Percentiles rank a stretch among this genome's conserved stretches.
Conservation (phyloP, 2,797 vertebrate genomes). For the Characodon lateralis region DNA sequence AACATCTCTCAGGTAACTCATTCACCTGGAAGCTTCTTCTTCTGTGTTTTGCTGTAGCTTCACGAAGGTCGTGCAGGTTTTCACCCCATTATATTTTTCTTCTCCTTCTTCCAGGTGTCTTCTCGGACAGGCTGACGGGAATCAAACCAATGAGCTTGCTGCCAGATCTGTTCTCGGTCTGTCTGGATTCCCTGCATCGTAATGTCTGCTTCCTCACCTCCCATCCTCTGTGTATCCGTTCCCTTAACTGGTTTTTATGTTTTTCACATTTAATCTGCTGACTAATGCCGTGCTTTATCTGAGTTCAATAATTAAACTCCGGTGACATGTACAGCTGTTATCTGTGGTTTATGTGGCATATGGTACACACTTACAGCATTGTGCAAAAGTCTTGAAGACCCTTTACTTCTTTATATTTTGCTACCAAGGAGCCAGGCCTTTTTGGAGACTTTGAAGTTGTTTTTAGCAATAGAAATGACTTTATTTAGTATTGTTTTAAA, state of each 20-base stretch:
- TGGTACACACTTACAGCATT: not conserved
- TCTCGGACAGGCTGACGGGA: conserved; percentile 57
- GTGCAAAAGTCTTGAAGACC: not conserved
- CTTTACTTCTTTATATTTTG: not conserved
- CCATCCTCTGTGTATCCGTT: not conserved
- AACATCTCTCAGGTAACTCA: conserved; percentile 85
- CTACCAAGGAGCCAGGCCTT: not conserved
- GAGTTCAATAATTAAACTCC: not conserved
- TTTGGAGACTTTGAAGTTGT: not conserved
- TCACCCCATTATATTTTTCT: not conserved
- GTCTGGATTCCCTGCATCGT: conserved; percentile 35
- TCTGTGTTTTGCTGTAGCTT: not conserved
- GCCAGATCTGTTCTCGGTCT: conserved; percentile 14
- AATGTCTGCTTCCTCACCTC: not conserved
- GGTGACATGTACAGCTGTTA: conserved; percentile 6
- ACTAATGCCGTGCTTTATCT: not conserved
- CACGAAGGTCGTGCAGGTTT: not conserved
- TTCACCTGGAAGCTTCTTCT: not conserved
- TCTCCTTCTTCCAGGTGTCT: conserved; percentile 39
- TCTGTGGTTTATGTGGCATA: not conserved
- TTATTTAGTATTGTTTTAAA: not conserved
- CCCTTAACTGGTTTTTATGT: not conserved
- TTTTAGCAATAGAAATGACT: not conserved
- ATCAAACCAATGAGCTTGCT: not conserved
- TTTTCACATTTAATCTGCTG: not conserved